A percentile compares a stretch with the other conserved stretches of the same genome.
Conservation (phyloP, 1,140 invertebrate species). For the Anagrus nilaparvatae region DNA sequence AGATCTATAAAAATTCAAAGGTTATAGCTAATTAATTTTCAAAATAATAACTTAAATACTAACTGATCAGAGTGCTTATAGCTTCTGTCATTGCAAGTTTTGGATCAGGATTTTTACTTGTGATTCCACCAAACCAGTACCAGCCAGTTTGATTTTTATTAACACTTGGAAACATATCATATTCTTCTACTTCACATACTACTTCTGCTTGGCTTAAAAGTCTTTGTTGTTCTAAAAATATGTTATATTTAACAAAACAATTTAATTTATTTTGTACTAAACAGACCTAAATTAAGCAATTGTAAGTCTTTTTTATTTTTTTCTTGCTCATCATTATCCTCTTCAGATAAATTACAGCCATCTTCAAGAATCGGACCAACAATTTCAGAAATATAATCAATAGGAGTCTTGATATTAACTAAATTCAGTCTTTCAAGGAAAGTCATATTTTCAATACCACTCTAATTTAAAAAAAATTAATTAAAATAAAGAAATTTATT, state of each 20-base stretch:
- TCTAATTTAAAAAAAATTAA: constrained; percentile 20
- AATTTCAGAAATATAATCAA: constrained; percentile 48
- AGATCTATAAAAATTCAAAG: constrained; percentile 39
- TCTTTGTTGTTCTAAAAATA: constrained; percentile 28
- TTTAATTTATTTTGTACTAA: background rate
- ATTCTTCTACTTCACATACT: constrained; percentile 31
- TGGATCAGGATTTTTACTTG: constrained; percentile 46
- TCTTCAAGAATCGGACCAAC: constrained; percentile 42
- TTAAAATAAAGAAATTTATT: background rate
- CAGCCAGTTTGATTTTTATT: constrained; percentile 61
- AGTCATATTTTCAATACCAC: constrained; percentile 31
- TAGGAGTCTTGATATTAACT: constrained; percentile 45
- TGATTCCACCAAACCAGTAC: constrained; percentile 70
- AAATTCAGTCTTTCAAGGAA: constrained; percentile 41
- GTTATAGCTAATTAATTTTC: background rate
- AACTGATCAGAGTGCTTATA: constrained; percentile 68
- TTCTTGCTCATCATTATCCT: constrained; percentile 38
- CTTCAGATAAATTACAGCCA: constrained; percentile 40
- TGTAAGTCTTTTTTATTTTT: constrained; percentile 31
- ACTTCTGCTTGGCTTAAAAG: constrained; percentile 31
- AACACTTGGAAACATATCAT: constrained; percentile 40
- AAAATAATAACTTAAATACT: constrained; percentile 43
- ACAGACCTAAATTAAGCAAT: constrained; percentile 32
- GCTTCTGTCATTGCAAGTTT: constrained; percentile 51
- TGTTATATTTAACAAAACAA: background rate